These are phyloP conservation scores for Catharus fuscescens DNA, from an alignment of 2,113 vertebrate genomes.

Conservation along the genomic window DNA sequence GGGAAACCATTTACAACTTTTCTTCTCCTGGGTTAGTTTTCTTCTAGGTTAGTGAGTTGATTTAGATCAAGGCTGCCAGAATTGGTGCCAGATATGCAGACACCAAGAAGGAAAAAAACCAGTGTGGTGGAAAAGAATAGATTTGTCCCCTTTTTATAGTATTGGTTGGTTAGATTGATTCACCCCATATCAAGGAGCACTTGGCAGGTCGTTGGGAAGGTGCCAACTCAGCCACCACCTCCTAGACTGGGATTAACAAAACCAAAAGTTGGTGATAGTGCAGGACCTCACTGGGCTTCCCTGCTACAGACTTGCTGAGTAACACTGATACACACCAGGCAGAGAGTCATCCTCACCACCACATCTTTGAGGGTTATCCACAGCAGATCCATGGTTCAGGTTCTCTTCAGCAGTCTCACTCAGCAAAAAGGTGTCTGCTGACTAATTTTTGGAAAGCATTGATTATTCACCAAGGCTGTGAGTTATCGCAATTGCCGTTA, in stretches of 20 bases:
- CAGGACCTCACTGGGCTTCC: neutral
- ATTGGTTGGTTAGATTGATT: neutral
- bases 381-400: accelerated
- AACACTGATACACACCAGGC: accelerated
- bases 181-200: neutral
- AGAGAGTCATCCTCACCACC: accelerated
- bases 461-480: neutral
- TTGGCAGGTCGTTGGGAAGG: neutral
- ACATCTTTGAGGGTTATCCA: neutral
- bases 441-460: neutral
- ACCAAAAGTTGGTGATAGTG: neutral
- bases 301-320: neutral
- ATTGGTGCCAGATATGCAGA: neutral
- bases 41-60: neutral
- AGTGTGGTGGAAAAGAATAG: neutral
- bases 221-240: neutral
- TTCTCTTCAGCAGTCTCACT: neutral
- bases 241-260: neutral
- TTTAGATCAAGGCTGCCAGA: neutral
- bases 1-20: neutral
- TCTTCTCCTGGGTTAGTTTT: neutral
- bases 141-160: neutral
- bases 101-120: neutral
- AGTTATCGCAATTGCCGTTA: neutral
- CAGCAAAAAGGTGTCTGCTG: neutral